Percentiles rank a stretch among this genome's conserved stretches.
Evolutionary conservation across 2,797 vertebrate species (phyloP).

Genomic region (Myotis myotis): DNA sequence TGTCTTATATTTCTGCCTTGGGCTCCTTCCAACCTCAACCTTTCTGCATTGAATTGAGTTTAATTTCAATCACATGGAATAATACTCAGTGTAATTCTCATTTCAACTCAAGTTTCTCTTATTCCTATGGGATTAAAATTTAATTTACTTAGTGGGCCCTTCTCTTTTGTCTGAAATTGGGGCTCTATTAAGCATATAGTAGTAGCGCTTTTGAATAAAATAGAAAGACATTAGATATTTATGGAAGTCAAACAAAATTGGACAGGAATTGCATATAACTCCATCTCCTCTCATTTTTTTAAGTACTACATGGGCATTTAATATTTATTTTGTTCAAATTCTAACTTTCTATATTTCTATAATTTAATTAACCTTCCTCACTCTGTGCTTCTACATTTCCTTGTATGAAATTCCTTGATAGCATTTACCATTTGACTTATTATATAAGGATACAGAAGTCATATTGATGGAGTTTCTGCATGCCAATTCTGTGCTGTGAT

Average conservation of each 20-base stretch:
- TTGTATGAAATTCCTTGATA: neutral
- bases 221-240: conserved; percentile 9
- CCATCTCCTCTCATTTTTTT: neutral
- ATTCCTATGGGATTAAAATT: conserved; percentile 25
- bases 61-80: neutral
- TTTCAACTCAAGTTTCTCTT: conserved; percentile 35
- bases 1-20: neutral
- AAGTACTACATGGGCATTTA: neutral
- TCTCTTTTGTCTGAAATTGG: conserved; percentile 43
- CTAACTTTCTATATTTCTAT: neutral
- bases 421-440: neutral
- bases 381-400: neutral
- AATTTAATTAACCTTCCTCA: conserved; percentile 3
- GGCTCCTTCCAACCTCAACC: neutral
- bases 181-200: neutral
- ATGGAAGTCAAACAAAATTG: conserved; percentile 32
- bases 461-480: neutral
- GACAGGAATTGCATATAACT: neutral
- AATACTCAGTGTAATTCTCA: neutral
- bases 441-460: neutral
- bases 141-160: conserved; percentile 2
- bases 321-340: conserved; percentile 8
- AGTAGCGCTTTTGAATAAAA: conserved; percentile 30
- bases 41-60: neutral
- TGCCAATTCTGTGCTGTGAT: neutral